Conservation (phyloP, 2,113 vertebrate genomes). For the Athene noctua region DNA sequence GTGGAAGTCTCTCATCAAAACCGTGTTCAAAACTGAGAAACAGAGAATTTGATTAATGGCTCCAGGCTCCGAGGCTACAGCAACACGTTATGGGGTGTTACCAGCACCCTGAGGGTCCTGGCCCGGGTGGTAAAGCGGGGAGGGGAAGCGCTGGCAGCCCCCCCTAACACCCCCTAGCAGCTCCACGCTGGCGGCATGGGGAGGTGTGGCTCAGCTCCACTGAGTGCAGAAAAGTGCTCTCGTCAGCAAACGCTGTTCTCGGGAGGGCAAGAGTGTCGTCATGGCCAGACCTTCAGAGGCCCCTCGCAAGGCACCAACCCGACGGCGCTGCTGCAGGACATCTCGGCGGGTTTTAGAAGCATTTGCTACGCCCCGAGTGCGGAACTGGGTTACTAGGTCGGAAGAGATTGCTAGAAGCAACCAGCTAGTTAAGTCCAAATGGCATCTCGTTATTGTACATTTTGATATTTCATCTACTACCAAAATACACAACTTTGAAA, state of each 20-base stretch:
- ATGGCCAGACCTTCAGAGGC: conserved; percentile 3
- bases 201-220: conserved; percentile 53
- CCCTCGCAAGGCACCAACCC: accelerated
- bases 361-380: accelerated
- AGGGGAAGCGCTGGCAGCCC: neutral
- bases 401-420: neutral
- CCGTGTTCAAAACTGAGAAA: accelerated
- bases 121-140: neutral
- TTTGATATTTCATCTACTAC: neutral
- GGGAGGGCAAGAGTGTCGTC: conserved; percentile 70
- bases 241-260: conserved; percentile 48
- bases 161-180: neutral
- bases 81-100: accelerated
- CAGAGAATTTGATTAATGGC: accelerated
- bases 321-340: neutral
- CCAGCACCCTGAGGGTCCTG: accelerated
- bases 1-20: neutral
- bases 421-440: neutral
- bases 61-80: accelerated
- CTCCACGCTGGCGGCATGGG: accelerated
- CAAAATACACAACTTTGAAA: neutral
- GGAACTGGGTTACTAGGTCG: conserved; percentile 20
- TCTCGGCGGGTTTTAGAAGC: accelerated
- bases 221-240: conserved; percentile 38
- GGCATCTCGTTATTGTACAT: neutral